Evolutionary conservation across 2,797 vertebrate genomes (phyloP).

Genomic region (Parauchenoglanis ngamensis): DNA sequence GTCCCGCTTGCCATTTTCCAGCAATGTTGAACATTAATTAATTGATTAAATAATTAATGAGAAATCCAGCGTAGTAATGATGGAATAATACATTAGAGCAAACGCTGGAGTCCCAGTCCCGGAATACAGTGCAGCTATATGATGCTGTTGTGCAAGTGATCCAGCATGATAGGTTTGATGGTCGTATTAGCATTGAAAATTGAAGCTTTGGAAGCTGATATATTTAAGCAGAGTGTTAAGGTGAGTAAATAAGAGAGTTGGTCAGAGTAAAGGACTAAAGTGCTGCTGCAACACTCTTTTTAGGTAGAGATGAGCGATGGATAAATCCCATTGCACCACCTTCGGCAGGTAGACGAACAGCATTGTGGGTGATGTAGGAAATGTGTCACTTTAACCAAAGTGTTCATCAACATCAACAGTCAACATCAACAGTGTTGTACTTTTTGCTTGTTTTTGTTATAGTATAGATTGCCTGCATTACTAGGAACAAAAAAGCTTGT

Average conservation of each 20-base stretch:
- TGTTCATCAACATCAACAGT: background rate
- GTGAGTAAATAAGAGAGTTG: background rate
- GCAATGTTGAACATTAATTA: background rate
- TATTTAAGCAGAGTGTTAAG: background rate
- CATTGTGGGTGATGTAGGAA: background rate
- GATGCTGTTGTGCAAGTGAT: background rate
- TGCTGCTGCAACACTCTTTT: background rate
- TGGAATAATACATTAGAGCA: background rate
- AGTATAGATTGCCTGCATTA: background rate
- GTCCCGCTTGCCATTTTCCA: background rate
- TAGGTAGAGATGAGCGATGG: background rate
- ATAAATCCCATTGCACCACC: background rate
- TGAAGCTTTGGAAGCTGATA: background rate
- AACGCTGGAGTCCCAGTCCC: background rate
- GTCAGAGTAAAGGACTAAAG: background rate
- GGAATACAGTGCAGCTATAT: background rate
- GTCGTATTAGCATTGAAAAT: background rate
- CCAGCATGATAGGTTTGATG: background rate
- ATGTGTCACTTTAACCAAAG: too few relatives aligned
- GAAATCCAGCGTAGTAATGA: too few relatives aligned
- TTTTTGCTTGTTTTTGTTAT: too few relatives aligned
- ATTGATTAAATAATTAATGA: too few relatives aligned
- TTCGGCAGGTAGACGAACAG: background rate
- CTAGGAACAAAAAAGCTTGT: background rate
- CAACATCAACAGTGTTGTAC: background rate